phyloP scores from a whole-genome alignment of 2,888 invertebrate species.

The Xestia xanthographa region DNA sequence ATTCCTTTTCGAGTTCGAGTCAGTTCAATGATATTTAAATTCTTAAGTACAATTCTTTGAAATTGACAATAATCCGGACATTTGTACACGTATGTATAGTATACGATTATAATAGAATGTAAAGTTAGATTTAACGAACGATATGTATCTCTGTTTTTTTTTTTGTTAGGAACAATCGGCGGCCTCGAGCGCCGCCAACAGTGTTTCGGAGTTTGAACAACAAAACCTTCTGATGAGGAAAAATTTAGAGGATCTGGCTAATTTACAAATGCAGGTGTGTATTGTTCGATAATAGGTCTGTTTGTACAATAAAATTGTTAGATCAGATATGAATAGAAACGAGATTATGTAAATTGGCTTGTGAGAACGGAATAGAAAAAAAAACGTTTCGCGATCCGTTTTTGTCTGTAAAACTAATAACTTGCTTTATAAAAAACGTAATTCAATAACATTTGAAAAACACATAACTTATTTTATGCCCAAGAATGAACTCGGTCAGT shows the following conservation, averaged over 20 bases:
- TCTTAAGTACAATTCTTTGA: conserved; percentile 62
- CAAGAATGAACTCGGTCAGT: conserved; percentile 13
- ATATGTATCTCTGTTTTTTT: conserved; percentile 64
- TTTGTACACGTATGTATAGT: conserved; percentile 61
- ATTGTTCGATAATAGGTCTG: conserved; percentile 56
- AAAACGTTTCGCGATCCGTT: conserved; percentile 8
- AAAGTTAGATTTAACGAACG: conserved; percentile 63
- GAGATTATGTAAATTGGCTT: conserved; percentile 61
- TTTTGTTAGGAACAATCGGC: conserved; percentile 86
- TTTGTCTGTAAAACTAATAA: background rate
- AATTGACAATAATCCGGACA: conserved; percentile 64
- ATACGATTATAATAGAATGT: conserved; percentile 67
- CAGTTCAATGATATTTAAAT: conserved; percentile 61
- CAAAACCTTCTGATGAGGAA: conserved; percentile 88
- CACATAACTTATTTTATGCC: conserved; percentile 9
- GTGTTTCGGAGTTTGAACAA: conserved; percentile 88
- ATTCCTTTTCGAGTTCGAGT: conserved; percentile 55
- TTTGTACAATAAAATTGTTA: conserved; percentile 56
- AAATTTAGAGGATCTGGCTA: conserved; percentile 88
- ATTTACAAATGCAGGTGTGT: conserved; percentile 88
- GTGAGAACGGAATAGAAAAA: conserved; percentile 24
- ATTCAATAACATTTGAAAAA: conserved; percentile 14
- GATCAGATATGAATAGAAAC: conserved; percentile 61
- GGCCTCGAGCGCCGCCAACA: conserved; percentile 89
- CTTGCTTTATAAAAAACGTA: background rate